Conservation (phyloP, 2,888 invertebrate species). For the Ophonus ardosiacus region DNA sequence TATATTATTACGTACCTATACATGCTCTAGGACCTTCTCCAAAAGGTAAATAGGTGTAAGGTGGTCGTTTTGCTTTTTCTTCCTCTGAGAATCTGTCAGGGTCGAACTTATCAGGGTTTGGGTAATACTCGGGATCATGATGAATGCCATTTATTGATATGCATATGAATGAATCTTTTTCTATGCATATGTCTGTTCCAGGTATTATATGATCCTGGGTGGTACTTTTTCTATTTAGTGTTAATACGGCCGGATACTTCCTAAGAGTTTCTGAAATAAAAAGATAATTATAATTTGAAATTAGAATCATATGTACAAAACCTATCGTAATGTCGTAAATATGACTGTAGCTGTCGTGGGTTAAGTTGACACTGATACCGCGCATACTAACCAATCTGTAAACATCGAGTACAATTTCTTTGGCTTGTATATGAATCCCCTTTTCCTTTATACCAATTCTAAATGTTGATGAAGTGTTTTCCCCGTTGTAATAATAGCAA, state of each 20-base stretch:
- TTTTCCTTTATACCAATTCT: no score
- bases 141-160: conserved; percentile 71
- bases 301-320: no score
- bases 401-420: no score
- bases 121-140: conserved; percentile 70
- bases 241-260: conserved; percentile 71
- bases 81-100: conserved; percentile 72
- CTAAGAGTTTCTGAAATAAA: conserved; percentile 72
- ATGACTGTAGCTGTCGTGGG: no score
- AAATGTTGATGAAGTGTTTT: no score
- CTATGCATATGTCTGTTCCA: conserved; percentile 66
- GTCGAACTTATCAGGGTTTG: conserved; percentile 71
- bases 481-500: no score
- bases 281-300: no score
- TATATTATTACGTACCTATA: conserved; percentile 68
- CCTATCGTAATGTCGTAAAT: no score
- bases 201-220: conserved; percentile 68
- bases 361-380: no score
- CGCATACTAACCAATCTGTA: no score
- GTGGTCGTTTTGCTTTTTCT: conserved; percentile 66
- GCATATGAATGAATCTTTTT: conserved; percentile 67
- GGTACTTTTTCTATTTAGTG: conserved; percentile 69
- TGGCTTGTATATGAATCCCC: no score
- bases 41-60: conserved; percentile 69
- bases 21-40: conserved; percentile 69